Base-by-base conservation (phyloP, 2,113 vertebrate species). In the Neogobius melanostomus region DNA sequence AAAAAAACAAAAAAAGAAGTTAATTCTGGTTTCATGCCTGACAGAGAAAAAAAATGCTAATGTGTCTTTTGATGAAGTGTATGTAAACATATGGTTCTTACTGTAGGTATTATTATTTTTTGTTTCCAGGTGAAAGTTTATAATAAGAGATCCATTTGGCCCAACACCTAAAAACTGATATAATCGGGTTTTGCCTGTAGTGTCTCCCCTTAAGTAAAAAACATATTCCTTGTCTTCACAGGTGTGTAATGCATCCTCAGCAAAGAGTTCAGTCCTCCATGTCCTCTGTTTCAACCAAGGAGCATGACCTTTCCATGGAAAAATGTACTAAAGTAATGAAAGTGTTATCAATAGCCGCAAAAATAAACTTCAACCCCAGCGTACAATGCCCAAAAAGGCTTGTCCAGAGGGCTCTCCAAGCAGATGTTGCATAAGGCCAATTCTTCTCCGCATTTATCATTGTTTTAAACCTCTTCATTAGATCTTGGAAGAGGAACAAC, bases 251-350 rank as follows among this genome's bases (percentile, higher is more conserved):
- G 64, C 64, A 64, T 66, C n/a, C 6, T 4, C 68, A 17, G 68
- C 63, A n/a, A 56, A 61, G 54, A 51, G 73, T 77, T 75, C 66
- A 79, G 78, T 81, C 77, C 72, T 16, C 70, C 67, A 12, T 70
- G 72, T 60, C 74, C 70, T 15, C 47, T 60, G 45, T 74, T 64
- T 80, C 66, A 76, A 72, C 75, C 66, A 65, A 47, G 71, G 71
- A 60, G 69, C 81, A 78, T 70, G 69, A 80, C 87, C 86, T 85
- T 85, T 77, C 28, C 65, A 68, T 78, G 68, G 53, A 85, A 82
- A 89, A 92, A 93, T 90, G 87, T 89, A 85, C n/a, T 10, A 89
- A 68, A 52, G 77, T 85, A n/a, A 53, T 90, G 90, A 87, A 91
- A 91, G 80, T 46, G 74, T 87, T 91, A 92, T 88, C 79, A 90